Conservation (phyloP, 1,140 invertebrate species). For the Dinothrombium tinctorium region DNA sequence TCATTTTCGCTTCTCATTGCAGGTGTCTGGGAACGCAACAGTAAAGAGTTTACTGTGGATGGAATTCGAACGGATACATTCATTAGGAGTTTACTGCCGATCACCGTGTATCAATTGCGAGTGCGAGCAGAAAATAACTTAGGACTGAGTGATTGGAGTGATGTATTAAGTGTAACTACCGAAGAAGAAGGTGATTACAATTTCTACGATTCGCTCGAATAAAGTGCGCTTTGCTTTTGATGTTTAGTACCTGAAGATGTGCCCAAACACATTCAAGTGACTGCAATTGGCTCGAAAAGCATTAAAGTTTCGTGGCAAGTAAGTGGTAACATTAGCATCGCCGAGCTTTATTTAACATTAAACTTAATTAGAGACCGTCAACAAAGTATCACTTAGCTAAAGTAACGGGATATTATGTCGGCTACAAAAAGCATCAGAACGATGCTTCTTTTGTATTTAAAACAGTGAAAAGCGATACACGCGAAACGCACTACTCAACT, state of each 20-base stretch:
- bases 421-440: constrained; percentile 20
- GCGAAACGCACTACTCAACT: neutral
- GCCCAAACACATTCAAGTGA: constrained; percentile 20
- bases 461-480: constrained; percentile 8
- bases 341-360: too few relatives aligned
- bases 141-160: constrained; percentile 68
- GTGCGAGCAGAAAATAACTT: constrained; percentile 91
- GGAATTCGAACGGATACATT: neutral
- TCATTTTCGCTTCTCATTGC: neutral
- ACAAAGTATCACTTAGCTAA: constrained; percentile 3
- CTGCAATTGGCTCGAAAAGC: constrained; percentile 22
- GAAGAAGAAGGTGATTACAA: constrained; percentile 60
- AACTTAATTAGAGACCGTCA: constrained; percentile 16
- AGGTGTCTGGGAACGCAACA: neutral
- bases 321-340: too few relatives aligned
- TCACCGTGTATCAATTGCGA: constrained; percentile 74
- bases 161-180: constrained; percentile 71
- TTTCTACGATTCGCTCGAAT: too few relatives aligned
- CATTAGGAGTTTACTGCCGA: constrained; percentile 37
- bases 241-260: constrained; percentile 16
- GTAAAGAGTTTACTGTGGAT: constrained; percentile 6
- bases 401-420: constrained; percentile 23
- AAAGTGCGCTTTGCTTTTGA: too few relatives aligned
- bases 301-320: constrained; percentile 22
- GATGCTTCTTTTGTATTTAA: constrained; percentile 21